Percentiles rank a stretch among this genome's conserved stretches.
These are phyloP conservation scores for Phyllopteryx taeniolatus DNA, from an alignment of 2,113 vertebrate species.

Conservation along the genomic window DNA sequence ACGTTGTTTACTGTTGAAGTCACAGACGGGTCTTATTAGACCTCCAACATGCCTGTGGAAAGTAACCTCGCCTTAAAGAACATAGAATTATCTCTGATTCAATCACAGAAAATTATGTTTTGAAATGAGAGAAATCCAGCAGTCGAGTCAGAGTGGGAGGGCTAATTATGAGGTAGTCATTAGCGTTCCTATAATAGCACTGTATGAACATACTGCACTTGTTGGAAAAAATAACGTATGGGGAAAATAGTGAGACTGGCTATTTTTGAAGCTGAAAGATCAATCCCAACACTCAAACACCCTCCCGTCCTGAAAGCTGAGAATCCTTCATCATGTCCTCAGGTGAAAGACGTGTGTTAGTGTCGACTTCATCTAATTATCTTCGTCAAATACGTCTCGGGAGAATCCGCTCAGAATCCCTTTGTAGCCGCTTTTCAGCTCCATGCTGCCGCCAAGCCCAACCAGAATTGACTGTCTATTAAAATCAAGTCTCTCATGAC, in stretches of 20 bases:
- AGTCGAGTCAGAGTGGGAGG: constrained; percentile 66
- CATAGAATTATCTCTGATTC: constrained; percentile 64
- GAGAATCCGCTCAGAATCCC: constrained; percentile 73
- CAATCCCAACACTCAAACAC: background rate
- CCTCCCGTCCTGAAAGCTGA: background rate
- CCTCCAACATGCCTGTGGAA: constrained; percentile 49
- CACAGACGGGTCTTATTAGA: constrained; percentile 44
- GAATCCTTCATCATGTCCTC: constrained; percentile 56
- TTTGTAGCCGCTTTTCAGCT: constrained; percentile 72
- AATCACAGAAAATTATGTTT: constrained; percentile 73
- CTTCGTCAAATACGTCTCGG: constrained; percentile 65
- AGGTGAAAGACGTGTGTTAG: constrained; percentile 64
- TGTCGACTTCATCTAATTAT: constrained; percentile 75
- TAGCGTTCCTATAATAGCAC: constrained; percentile 71
- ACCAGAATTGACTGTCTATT: constrained; percentile 72
- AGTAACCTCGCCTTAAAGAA: constrained; percentile 63
- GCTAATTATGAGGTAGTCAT: constrained; percentile 74
- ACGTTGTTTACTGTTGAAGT: constrained; percentile 67
- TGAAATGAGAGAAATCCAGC: constrained; percentile 72
- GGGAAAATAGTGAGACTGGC: constrained; percentile 55
- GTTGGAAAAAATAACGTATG: constrained; percentile 53
- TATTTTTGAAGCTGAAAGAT: constrained; percentile 28
- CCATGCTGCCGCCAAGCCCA: constrained; percentile 72
- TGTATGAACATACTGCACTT: constrained; percentile 67
- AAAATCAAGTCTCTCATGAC: constrained; percentile 74